Evolutionary conservation across 2,113 vertebrate genomes (phyloP), one percentile per base, ranked within the genome.

Genomic region (Odocoileus virginianus): DNA sequence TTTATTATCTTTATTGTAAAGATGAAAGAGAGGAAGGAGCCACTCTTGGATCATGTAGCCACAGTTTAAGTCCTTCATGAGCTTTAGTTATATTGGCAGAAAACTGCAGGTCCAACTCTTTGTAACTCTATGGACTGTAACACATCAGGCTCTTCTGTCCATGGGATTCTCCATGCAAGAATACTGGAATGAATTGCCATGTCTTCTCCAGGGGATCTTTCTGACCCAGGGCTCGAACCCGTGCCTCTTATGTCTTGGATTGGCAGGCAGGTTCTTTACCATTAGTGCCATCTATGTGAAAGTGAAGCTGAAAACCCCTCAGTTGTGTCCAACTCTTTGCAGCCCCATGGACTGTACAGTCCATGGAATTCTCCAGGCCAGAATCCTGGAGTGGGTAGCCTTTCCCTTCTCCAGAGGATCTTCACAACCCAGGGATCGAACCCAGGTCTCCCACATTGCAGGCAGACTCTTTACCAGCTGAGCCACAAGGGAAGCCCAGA

Each of bases 1-100:
- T 90, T 94, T 84, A 74, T 55, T 58, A 36, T 96, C 33, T 95
- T 58, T 81, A 3, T 55, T 91, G 86, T 87, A 79, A 94, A 95
- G 57, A 86, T 85, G 76, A 9, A 60, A 50, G 33, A 76, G n/a
- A 81, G 50, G 36, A 93, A 88, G n/a, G 36, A 78, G 58, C 36
- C 40, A 25, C n/a, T 50, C 10, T 95, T 74, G 12, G 19, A 17
- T 82, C 87, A 21, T 15, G 17, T 25, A 50, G 25, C 30, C 33
- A 43, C 9, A 1, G 10, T 83, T 91, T 81, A 57, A 76, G 43
- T 25, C 23, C 14, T 5, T 60, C 36, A n/a, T 89, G 17, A 64
- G 57, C 71, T 94, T 55, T 82, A n/a, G 11, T 82, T 30, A 30
- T 45, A 40, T 27, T 61, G 54, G 25, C 13, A 78, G 74, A 87